Base-by-base conservation (phyloP, 2,113 vertebrate species). In the Mesoclemmys tuberculata region DNA sequence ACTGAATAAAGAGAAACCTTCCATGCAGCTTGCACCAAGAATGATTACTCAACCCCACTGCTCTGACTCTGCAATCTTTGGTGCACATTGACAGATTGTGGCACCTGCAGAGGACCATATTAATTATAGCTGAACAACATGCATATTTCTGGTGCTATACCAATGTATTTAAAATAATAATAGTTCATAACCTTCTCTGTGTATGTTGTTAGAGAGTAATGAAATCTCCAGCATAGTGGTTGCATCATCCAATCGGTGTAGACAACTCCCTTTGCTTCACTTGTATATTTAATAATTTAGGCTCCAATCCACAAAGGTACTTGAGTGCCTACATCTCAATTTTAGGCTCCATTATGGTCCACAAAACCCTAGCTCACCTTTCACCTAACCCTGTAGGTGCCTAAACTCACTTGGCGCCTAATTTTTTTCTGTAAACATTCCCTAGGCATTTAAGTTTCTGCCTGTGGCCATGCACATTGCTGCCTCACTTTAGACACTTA, bases 11-110 rank as follows among this genome's bases (percentile, higher is more conserved):
- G 6, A 68, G 35, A 35, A 68, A 38, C 64, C 16, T 68, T 68
- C n/a, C 35, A 68, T 21, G 31, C 35, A 68, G 64, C 35, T 68
- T 68, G 35, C 6, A 5, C 64, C 35, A 8, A 61, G 35, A n/a
- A 8, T n/a, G 35, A 38, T 68, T 68, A n/a, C 35, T 68, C 64
- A 68, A 68, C 35, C 18, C 16, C n/a, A 21, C 64, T 68, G 35
- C 35, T 26, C 74, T 85, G 88, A 93, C 88, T 31, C 78, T 93
- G 92, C 86, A 91, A 31, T 35, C 54, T n/a, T n/a, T 93, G 75
- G 83, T 78, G 26, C 38, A 80, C n/a, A 3, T 24, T 58, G 46
- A 35, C 48, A 22, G 13, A 83, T 13, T 18, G 14, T 68, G 61
- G 14, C 35, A 64, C 16, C 35, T 68, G 14, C 16, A 38, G 18